These are phyloP conservation scores for Perizoma flavofasciatum DNA, from an alignment of 2,888 invertebrate species.

Conservation along the genomic window DNA sequence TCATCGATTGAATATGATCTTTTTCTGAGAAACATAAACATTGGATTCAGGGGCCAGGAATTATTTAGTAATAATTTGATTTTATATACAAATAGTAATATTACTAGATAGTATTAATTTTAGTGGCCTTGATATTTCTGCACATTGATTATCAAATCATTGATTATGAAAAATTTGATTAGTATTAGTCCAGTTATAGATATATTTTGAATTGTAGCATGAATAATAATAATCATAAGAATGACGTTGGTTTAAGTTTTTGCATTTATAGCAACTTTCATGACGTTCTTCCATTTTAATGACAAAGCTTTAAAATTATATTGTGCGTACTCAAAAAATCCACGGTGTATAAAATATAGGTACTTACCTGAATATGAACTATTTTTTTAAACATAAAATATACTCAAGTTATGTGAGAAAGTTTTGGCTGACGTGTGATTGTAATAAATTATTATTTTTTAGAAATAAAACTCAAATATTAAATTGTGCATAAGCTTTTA, in stretches of 20 bases:
- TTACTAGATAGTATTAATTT: constrained; percentile 24
- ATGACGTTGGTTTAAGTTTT: constrained; percentile 15
- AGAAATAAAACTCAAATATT: constrained; percentile 27
- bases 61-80: constrained; percentile 16
- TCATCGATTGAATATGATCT: constrained; percentile 1
- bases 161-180: constrained; percentile 20
- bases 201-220: constrained; percentile 31
- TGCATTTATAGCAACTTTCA: constrained; percentile 19
- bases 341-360: constrained; percentile 17
- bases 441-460: constrained; percentile 35
- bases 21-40: constrained; percentile 5
- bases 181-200: constrained; percentile 22
- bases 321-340: constrained; percentile 13
- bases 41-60: constrained; percentile 12
- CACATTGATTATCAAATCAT: constrained; percentile 10
- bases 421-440: constrained; percentile 54
- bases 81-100: constrained; percentile 23
- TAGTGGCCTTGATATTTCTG: constrained; percentile 19
- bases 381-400: constrained; percentile 34
- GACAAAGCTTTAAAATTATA: constrained; percentile 24
- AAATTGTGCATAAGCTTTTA: constrained; percentile 56
- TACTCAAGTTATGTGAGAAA: constrained; percentile 66
- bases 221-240: constrained; percentile 26
- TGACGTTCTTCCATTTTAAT: constrained; percentile 25
- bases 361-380: constrained; percentile 13